Conservation (phyloP, 2,113 vertebrate species). For the Pholis gunnellus region DNA sequence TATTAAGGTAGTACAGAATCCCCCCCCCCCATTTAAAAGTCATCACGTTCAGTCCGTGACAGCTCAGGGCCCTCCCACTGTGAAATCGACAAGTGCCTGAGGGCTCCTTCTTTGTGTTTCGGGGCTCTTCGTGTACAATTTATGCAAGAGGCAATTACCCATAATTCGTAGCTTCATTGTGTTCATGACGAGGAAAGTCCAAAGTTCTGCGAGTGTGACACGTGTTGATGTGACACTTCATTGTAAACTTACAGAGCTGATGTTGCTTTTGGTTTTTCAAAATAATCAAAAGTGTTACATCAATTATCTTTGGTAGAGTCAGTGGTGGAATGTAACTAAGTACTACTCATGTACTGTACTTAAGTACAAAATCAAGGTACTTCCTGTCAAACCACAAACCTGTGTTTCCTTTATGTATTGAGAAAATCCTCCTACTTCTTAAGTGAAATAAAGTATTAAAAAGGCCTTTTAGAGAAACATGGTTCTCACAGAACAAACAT, state of each 20-base stretch:
- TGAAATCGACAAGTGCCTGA: conserved; percentile 2
- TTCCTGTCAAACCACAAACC: not conserved
- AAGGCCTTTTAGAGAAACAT: not conserved
- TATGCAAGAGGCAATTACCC: not conserved
- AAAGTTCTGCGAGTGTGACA: not conserved
- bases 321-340: not conserved
- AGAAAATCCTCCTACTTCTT: too few species aligned
- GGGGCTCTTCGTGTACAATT: not conserved
- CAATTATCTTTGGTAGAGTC: not conserved
- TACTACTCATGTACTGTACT: not conserved
- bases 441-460: not conserved
- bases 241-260: not conserved
- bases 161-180: not conserved
- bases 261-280: not conserved
- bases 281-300: not conserved
- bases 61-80: not conserved
- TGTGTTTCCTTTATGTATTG: too few species aligned
- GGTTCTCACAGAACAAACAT: not conserved
- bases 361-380: not conserved
- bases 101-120: conserved; percentile 1
- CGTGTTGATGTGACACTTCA: not conserved
- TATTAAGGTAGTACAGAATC: conserved; percentile 3
- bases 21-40: not conserved
- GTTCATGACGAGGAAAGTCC: conserved; percentile 8
- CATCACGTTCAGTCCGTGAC: not conserved